Evolutionary conservation across 2,888 invertebrate genomes (phyloP).

Genomic region (Idaea straminata): DNA sequence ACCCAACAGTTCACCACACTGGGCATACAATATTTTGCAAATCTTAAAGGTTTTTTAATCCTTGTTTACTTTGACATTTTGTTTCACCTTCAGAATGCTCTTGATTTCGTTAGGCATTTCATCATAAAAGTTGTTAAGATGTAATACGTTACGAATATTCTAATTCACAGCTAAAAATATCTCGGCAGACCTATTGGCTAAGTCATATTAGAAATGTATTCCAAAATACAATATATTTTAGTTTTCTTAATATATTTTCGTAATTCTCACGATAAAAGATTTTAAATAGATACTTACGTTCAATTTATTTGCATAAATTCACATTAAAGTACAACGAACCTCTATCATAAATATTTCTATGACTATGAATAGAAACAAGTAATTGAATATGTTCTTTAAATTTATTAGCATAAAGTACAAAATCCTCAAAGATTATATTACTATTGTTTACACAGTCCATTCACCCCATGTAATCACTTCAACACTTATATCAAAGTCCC

Average conservation of each 20-base stretch:
- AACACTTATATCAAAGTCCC: slow-evolving; percentile 31
- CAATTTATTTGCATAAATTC: background rate
- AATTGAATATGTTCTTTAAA: slow-evolving; percentile 54
- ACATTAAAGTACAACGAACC: background rate
- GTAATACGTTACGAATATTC: background rate
- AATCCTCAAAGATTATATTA: background rate
- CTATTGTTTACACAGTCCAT: slow-evolving; percentile 11
- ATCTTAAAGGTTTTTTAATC: background rate
- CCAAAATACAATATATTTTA: background rate
- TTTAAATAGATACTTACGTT: background rate
- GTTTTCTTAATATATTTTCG: background rate
- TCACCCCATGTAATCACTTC: slow-evolving; percentile 35
- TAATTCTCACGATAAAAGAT: background rate
- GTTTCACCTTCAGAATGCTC: background rate
- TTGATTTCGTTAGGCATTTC: background rate
- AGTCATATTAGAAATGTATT: background rate
- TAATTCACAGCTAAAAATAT: background rate
- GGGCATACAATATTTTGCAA: no score
- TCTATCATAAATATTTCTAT: background rate
- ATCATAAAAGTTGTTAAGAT: no score
- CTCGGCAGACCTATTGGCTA: background rate
- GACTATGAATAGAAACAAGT: background rate
- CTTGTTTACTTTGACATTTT: background rate
- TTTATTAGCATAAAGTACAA: slow-evolving; percentile 39
- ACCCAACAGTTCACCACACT: no score